Conservation (phyloP, 2,797 vertebrate species). For the Lycodopsis pacificus region DNA sequence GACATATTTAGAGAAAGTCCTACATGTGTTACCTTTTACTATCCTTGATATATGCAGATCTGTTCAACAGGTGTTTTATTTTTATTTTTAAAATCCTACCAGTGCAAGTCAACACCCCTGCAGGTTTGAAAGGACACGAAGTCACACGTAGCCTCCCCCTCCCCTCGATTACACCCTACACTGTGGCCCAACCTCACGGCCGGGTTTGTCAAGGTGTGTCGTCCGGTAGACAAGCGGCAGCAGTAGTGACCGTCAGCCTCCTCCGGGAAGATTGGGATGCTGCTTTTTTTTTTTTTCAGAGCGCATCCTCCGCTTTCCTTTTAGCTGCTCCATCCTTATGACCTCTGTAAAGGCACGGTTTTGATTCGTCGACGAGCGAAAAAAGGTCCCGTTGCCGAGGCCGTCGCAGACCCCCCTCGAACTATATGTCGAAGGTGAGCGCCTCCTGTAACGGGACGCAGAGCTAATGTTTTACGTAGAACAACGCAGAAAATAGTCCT, state of each 20-base stretch:
- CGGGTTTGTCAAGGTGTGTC: slow-evolving; percentile 90
- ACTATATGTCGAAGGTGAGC: slow-evolving; percentile 38
- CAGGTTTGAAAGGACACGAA: slow-evolving; percentile 98
- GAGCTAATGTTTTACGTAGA: slow-evolving; percentile 61
- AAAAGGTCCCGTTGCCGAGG: slow-evolving; percentile 28
- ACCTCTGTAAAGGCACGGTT: slow-evolving; percentile 46
- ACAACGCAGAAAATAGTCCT: slow-evolving; percentile 44
- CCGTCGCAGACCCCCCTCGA: slow-evolving; percentile 19
- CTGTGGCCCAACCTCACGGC: slow-evolving; percentile 94
- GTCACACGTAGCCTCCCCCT: slow-evolving; percentile 75
- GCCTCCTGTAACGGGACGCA: slow-evolving; percentile 37
- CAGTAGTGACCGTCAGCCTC: slow-evolving; percentile 55
- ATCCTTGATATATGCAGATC: slow-evolving; percentile 99
- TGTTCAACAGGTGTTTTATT: slow-evolving; percentile 96
- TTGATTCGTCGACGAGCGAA: slow-evolving; percentile 28
- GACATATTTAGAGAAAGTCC: slow-evolving; percentile 71
- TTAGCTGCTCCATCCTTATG: slow-evolving; percentile 67
- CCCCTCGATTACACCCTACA: slow-evolving; percentile 83
- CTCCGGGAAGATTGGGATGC: slow-evolving; percentile 49
- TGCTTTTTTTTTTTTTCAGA: slow-evolving; percentile 21
- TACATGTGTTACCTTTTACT: slow-evolving; percentile 82
- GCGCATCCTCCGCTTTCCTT: slow-evolving; percentile 53
- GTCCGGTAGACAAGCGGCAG: slow-evolving; percentile 67
- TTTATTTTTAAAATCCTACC: slow-evolving; percentile 81
- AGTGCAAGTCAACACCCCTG: slow-evolving; percentile 95